Base-by-base conservation (phyloP, 2,888 invertebrate genomes). In the Hyppa rectilinea region DNA sequence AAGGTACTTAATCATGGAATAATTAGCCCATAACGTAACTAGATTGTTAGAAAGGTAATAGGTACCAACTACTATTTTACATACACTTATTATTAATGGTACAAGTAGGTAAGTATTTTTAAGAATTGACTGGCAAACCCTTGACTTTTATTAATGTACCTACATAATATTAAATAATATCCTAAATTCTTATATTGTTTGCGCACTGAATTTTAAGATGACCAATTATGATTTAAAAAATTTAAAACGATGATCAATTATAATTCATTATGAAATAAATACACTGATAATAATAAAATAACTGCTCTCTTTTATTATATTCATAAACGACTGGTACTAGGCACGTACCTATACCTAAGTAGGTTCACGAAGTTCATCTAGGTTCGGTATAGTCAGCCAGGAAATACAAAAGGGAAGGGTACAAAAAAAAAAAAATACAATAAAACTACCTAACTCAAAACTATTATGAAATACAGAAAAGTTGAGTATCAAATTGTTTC, bases 271-370 rank as follows among this genome's bases (percentile, higher is more conserved):
- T 7, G 3, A 40, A 74, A 45, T 65, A 64, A 47, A 75, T 14
- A 50, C 40, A 29, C 26, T 14, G 36, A 49, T 31, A 14, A 31
- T 4, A 64, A 64, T 14, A 71, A 3, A 64, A 64, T 14, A 71
- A 3, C 7, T 26, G 6, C 12, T 43, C 52, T 74, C 10, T 71
- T 71, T 71, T 62, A 73, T 73, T 71, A 43, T 23, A 49, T 10
- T n/a, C 5, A 36, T 26, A 31, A n/a, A n/a, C 14, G 4, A 64
- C 62, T 34, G 6, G 5, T n/a, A 26, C n/a, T 26, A 58, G 6
- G 2, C 20, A 58, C 4, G 12, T 56, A 17, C 9, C 9, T 26
- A 20, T 40, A 40, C 20, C 20, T n/a, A n/a, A 58, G 40, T n/a
- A 59, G 14, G 9, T 40, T 29, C 59, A 14, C 9, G 40, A 59